Evolutionary conservation across 2,888 invertebrate genomes (phyloP), one percentile per base, ranked within the genome.

Genomic region (Acanthacorydalis orientalis): DNA sequence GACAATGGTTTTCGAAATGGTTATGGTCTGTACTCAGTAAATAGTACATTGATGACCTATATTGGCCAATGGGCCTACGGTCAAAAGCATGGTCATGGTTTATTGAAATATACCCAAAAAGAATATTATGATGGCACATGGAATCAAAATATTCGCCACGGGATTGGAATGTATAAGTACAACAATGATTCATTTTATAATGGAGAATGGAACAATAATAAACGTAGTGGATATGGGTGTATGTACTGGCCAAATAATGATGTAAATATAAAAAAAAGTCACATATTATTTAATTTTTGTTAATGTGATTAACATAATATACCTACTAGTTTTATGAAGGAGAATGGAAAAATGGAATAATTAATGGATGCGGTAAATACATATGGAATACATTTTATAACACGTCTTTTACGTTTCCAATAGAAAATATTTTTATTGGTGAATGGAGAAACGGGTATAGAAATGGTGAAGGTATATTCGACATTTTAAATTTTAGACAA

Each of bases 241-340:
- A 74, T 77, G 72, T 65, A 72, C 53, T 77, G 76, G 75, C 64
- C 69, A 1, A 77, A 78, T 59, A 69, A 70, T 48, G 75, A 77
- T 56, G 74, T 76, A 59, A 67, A 66, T 59, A 34, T 16, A 4
- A 4, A 47, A 8, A 9, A n/a, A 23, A 35, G 12, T 44, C 4
- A 46, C 9, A 39, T 38, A 4, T n/a, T 12, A 12, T 4, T 44
- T 42, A 8, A 34, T 38, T n/a, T 4, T n/a, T 10, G 48, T 15
- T 35, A 31, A 37, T 32, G 39, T 43, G 31, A 44, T 45, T 2
- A 11, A 11, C 15, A 46, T 31, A 31, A 42, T 8, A 31, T 40
- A 11, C 8, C 7, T 58, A 62, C 37, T 53, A 75, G 75, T 69
- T 69, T 59, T 78, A 78, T 57, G 68, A 62, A 50, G 78, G 78